Percentiles rank a stretch among this genome's conserved stretches.
Evolutionary conservation across 1,140 invertebrate genomes (phyloP).

Genomic region (Ganaspis sp.): DNA sequence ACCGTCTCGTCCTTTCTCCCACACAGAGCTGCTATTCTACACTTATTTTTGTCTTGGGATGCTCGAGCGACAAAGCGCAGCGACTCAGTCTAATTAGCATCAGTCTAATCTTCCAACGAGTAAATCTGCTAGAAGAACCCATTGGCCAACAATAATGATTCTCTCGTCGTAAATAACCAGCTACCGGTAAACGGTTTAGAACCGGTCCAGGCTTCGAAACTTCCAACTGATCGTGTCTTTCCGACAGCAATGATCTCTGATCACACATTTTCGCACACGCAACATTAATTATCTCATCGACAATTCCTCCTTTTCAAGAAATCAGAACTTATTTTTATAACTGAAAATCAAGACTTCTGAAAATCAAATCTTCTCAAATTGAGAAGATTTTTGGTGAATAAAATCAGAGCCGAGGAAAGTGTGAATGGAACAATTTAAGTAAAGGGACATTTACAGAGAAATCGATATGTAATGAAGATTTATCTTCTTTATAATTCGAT

Average conservation of each 20-base stretch:
- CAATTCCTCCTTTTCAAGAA: background rate
- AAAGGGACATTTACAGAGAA: too few relatives aligned
- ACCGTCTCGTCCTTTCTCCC: slow-evolving; percentile 39
- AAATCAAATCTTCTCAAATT: too few relatives aligned
- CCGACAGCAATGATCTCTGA: slow-evolving; percentile 11
- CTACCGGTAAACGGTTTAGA: slow-evolving; percentile 44
- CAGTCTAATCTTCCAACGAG: slow-evolving; percentile 62
- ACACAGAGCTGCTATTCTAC: slow-evolving; percentile 5
- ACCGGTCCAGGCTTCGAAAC: background rate
- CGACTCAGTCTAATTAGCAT: slow-evolving; percentile 71
- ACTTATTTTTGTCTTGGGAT: slow-evolving; percentile 58
- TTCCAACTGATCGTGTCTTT: background rate
- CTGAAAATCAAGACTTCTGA: too few relatives aligned
- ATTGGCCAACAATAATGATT: slow-evolving; percentile 62
- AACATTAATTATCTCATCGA: slow-evolving; percentile 23
- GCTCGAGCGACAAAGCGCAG: slow-evolving; percentile 58
- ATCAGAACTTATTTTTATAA: too few relatives aligned
- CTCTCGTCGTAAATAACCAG: slow-evolving; percentile 55
- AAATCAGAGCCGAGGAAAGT: too few relatives aligned
- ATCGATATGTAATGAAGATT: too few relatives aligned
- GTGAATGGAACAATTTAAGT: too few relatives aligned
- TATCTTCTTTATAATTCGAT: too few relatives aligned
- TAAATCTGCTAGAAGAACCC: slow-evolving; percentile 63
- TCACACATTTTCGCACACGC: slow-evolving; percentile 3
- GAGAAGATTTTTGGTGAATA: too few relatives aligned